Conservation (phyloP, 2,113 vertebrate genomes). For the Pluvialis apricaria region DNA sequence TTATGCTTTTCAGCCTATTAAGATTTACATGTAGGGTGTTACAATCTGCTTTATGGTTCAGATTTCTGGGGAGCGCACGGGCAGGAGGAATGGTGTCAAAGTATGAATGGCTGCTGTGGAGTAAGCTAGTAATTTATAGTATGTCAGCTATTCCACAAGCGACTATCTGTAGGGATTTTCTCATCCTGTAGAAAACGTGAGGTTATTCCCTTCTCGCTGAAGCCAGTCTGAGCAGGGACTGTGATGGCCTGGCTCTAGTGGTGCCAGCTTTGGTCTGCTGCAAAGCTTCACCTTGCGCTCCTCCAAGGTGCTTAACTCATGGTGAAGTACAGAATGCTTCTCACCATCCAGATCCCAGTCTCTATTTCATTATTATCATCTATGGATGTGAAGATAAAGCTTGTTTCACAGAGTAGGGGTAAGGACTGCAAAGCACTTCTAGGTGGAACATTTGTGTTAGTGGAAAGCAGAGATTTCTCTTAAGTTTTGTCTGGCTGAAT, state of each 20-base stretch:
- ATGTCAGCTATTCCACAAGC: not conserved
- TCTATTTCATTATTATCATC: not conserved
- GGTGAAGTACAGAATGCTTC: not conserved
- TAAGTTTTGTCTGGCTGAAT: not conserved
- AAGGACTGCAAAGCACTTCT: not conserved
- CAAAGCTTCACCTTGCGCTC: not conserved
- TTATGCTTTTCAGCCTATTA: conserved; percentile 31
- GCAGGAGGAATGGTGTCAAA: not conserved
- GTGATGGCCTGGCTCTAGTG: not conserved
- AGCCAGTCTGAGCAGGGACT: not conserved
- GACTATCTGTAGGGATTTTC: not conserved
- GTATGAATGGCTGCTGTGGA: conserved; percentile 10
- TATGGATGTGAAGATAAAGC: not conserved
- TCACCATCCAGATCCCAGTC: not conserved
- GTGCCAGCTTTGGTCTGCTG: not conserved
- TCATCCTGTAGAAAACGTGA: not conserved
- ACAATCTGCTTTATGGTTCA: conserved; percentile 34
- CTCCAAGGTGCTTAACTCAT: not conserved
- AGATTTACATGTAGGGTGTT: conserved; percentile 1
- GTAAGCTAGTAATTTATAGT: not conserved
- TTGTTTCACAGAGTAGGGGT: not conserved
- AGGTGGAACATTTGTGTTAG: not conserved
- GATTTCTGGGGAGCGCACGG: not conserved
- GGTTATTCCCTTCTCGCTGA: not conserved
- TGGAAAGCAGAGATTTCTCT: not conserved